Conservation (phyloP, 1,140 invertebrate species). For the Cyclina sinensis region DNA sequence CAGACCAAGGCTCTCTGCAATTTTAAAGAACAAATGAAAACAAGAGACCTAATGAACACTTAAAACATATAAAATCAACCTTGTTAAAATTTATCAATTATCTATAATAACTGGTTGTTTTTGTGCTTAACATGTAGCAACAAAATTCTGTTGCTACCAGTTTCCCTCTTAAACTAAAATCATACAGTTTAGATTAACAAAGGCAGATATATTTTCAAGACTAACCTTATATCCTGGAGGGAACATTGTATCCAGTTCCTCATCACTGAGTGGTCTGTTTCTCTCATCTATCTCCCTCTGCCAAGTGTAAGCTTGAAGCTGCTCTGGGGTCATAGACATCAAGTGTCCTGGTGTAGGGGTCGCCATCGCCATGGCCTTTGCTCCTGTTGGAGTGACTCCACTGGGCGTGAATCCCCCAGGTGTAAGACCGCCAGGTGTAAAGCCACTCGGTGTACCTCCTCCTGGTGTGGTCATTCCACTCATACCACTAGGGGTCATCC, state of each 20-base stretch:
- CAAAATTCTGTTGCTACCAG: too few species aligned
- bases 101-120: too few species aligned
- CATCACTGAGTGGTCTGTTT: slow-evolving; percentile 98
- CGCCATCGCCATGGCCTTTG: slow-evolving; percentile 98
- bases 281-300: slow-evolving; percentile 99
- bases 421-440: slow-evolving; percentile 87
- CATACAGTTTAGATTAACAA: too few species aligned
- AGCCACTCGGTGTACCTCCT: slow-evolving; percentile 89
- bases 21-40: too few species aligned
- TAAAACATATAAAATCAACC: too few species aligned
- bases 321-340: slow-evolving; percentile 99
- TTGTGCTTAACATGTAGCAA: too few species aligned
- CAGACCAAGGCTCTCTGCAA: too few species aligned
- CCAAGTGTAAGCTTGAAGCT: slow-evolving; percentile 99
- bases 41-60: too few species aligned
- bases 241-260: slow-evolving; percentile 98
- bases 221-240: slow-evolving; percentile 99
- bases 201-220: too few species aligned
- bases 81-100: too few species aligned
- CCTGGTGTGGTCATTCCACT: slow-evolving; percentile 77
- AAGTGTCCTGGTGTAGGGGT: slow-evolving; percentile 98
- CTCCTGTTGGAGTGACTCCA: slow-evolving; percentile 95
- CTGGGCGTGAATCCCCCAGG: slow-evolving; percentile 85
- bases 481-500: slow-evolving; percentile 88
- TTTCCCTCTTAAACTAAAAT: too few species aligned